Base-by-base conservation (phyloP, 2,888 invertebrate species). In the Drosophila seclusa region DNA sequence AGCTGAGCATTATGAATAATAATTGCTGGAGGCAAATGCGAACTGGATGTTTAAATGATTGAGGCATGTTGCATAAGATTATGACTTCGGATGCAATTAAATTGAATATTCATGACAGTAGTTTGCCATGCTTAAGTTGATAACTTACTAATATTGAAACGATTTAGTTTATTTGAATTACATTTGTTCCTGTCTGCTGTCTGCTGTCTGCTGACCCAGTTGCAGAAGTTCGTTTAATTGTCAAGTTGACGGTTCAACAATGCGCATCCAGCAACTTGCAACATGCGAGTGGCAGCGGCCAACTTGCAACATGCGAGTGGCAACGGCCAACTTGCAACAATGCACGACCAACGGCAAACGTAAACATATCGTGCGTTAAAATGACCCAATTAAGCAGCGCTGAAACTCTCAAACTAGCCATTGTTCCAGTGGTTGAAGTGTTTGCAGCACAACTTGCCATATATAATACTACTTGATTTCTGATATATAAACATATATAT, bases 361-460 rank as follows among this genome's bases (percentile, higher is more conserved):
- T n/a, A 55, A 27, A 50, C 52, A 68, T 53, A n/a, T 65, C 62
- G 48, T 61, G 53, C 66, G 49, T 58, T 57, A 52, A 63, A 64
- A 42, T 73, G 76, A 65, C 83, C 76, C 59, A 80, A 69, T 73
- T 80, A 74, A 55, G 24, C 54, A 29, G 11, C n/a, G 3, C 18
- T n/a, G 27, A 11, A 50, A 29, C 29, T 50, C n/a, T 18, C 49
- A 5, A 49, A 24, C 49, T 16, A 50, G 21, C 5, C 16, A 49
- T 27, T 49, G 27, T 27, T 27, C 18, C 18, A 27, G 27, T 27
- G 24, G 5, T 5, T 27, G n/a, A 13, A 50, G n/a, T 13, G 50
- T 18, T n/a, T 50, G 13, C 24, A 27, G 16, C 45, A 8, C 45
- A 45, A 45, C 16, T 24, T 16, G 24, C 1, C 8, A 21, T 45